Evolutionary conservation across 2,113 vertebrate species (phyloP), one percentile per base, ranked within the genome.

Genomic region (Panthera leo): DNA sequence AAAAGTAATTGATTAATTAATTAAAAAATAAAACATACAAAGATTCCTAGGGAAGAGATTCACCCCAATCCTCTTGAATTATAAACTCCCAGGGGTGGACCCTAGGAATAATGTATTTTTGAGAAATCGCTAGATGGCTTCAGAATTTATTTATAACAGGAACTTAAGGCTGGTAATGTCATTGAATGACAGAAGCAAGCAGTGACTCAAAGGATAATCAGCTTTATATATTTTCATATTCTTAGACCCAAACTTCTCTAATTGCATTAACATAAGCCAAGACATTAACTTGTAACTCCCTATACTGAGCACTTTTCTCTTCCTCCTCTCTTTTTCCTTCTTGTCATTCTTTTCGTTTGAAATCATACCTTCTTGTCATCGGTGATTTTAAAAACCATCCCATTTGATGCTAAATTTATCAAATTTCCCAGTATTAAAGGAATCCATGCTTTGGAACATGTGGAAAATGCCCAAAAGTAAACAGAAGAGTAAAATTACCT

Each of bases 361-460:
- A 76, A 84, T 82, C 15, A 87, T 29, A 84, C 3, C 19, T 0
- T 87, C 80, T 94, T 76, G 85, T 76, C 18, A 63, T 61, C 48
- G 15, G 25, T 80, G 67, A 88, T 67, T 79, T 63, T 45, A 63
- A 91, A 94, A 92, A 79, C 23, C 18, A 68, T 76, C 36, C 5
- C 7, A 25, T 87, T 85, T 48, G 45, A 39, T 75, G 19, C 55
- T 91, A 10, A 18, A 36, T 21, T 91, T 84, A 92, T 89, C 42
- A 91, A 34, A 71, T 61, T 88, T 91, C 93, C 63, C 31, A 91
- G 14, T 91, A 89, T 78, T 92, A 91, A 96, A 95, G 25, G 88
- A 88, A 88, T 31, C 5, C 18, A 61, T 61, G 9, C 51, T 96
- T 48, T 78, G 25, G 39, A 84, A 95, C 11, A 84, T 5, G 4